Evolutionary conservation across 2,113 vertebrate species (phyloP), one percentile per base, ranked within the genome.

Genomic region (Sialia sialis): DNA sequence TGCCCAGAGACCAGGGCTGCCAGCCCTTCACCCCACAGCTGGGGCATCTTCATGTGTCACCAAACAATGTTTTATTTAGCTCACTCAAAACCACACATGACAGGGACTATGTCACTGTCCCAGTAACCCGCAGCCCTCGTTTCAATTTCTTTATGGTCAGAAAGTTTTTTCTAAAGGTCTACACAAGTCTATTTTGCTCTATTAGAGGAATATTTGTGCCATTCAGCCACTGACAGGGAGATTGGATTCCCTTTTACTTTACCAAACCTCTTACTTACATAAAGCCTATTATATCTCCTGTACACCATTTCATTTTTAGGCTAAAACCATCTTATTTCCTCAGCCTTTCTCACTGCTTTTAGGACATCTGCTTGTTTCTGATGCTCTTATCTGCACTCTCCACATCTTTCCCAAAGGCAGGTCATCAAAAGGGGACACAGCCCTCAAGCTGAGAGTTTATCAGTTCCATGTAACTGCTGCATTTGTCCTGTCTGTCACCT

Each of bases 371-470:
- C 72, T 81, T 32, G 59, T 62, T 92, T 89, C 69, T 75, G 69
- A 84, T 18, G 48, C 66, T 87, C 78, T 79, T 69, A 72, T 66
- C 84, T 84, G 27, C 5, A 14, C 48, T 52, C 36, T 82, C 79
- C 80, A 68, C 54, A 49, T 84, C 78, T 27, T 84, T 87, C 70
- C 78, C 78, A 96, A 87, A 87, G 84, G 39, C 77, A 82, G 74
- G 52, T 78, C 91, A 89, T 70, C 88, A 94, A 76, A 79, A 85
- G 46, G 51, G 44, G 43, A 51, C 46, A 48, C 13, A 80, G 46
- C 46, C 59, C 51, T 90, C 75, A 69, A 86, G 67, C 85, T 83
- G 63, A 76, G 85, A 91, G 85, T 63, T 95, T 92, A 83, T 92
- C 94, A 94, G 90, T 46, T 72, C 82, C 51, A 22, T 7, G 16